phyloP scores from a whole-genome alignment of 1,140 invertebrate species.

The Octopus sinensis region DNA sequence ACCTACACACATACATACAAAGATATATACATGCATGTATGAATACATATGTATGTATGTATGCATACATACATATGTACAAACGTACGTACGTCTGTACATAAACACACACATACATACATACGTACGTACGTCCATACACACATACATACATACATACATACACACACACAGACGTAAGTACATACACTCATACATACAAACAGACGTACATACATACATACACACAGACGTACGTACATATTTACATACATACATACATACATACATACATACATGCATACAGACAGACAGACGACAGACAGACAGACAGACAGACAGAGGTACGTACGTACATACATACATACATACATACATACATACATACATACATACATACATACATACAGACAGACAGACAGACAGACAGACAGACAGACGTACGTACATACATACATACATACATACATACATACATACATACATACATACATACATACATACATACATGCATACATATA shows the following conservation, averaged over 20 bases:
- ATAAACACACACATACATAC: background rate
- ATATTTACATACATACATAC: constrained; percentile 22
- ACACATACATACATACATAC: constrained; percentile 20
- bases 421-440: constrained; percentile 29
- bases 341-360: constrained; percentile 23
- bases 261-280: constrained; percentile 23
- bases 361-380: constrained; percentile 24
- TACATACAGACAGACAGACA: constrained; percentile 28
- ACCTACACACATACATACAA: no score
- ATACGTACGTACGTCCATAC: background rate
- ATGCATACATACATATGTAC: background rate
- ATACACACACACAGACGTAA: constrained; percentile 21
- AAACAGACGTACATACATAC: constrained; percentile 22
- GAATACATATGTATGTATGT: background rate
- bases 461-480: constrained; percentile 30
- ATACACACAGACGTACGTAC: constrained; percentile 7
- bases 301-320: no score
- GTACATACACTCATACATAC: constrained; percentile 22
- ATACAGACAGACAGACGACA: constrained; percentile 24
- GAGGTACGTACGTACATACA: constrained; percentile 27
- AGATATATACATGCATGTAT: no score
- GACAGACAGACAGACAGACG: constrained; percentile 24
- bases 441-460: constrained; percentile 30
- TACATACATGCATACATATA: constrained; percentile 30
- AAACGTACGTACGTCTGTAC: background rate